Base-by-base conservation (phyloP, 2,888 invertebrate species). In the Aphelenchoides bicaudatus region DNA sequence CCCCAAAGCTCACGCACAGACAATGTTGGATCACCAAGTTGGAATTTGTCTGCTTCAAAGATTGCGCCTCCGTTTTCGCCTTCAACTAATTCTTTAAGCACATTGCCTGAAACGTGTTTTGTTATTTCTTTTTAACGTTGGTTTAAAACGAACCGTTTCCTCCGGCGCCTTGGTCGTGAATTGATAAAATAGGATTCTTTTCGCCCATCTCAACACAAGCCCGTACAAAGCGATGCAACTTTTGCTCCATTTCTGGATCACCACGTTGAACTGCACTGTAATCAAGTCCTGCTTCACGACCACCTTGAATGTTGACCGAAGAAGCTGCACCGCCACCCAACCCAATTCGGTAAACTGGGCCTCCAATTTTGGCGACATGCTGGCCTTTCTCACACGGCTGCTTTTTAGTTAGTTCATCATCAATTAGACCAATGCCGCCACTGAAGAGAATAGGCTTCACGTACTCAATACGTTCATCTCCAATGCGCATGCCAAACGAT, bases 391-490 rank as follows among this genome's bases (percentile, higher is more conserved):
- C n/a, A 37, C 62, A 59, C 8, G 55, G 39, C 8, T 58, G 38
- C 56, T 70, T 70, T 23, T 48, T 56, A 2, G 61, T 34, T 39
- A 63, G 57, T 13, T 60, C 67, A 3, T 67, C 71, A 50, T 73
- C 65, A 28, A 65, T 63, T 3, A 56, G 38, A 29, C 66, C 65
- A 28, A 65, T 39, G 30, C 96, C 94, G 47, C 89, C 96, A 75
- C 91, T 93, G 79, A 98, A 96, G 94, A 98, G 94, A 59, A 98
- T 94, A 0, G 96, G 96, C 79, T 98, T 98, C 10, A 96, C 88
- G 84, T 89, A 98, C 80, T 98, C 96, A 56, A 88, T 86, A 25
- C 73, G 39, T 39, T 70, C 67, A 6, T 10, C 39, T 27, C 16
- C 16, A n/a, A 49, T 10, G 13, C 43, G 30, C n/a, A 29, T 28